Conservation (phyloP, 2,113 vertebrate genomes). For the Chascanopsetta lugubris region DNA sequence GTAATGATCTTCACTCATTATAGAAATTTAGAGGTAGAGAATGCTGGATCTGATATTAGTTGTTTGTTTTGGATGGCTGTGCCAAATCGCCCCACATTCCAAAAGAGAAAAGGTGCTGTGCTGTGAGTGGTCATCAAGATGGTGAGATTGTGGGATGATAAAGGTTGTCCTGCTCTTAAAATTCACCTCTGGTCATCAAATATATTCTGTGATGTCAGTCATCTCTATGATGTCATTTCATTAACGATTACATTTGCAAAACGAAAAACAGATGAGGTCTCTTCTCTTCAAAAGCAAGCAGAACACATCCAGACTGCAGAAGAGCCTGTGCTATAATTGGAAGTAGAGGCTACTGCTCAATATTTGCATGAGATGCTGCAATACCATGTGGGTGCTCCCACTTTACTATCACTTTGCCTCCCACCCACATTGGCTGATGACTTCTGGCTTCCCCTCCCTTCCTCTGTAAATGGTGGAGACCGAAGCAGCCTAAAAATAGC, state of each 20-base stretch:
- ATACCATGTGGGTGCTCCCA: constrained; percentile 71
- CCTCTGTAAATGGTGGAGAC: constrained; percentile 30
- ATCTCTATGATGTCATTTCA: constrained; percentile 7
- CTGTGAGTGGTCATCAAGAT: too few species aligned
- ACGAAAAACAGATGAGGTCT: constrained; percentile 1
- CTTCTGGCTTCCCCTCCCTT: constrained; percentile 24
- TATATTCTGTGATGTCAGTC: constrained; percentile 34
- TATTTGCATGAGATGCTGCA: constrained; percentile 77
- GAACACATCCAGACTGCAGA: constrained; percentile 72
- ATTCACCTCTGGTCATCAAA: too few species aligned
- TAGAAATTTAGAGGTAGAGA: too few species aligned
- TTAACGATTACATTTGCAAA: neutral
- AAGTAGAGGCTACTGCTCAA: constrained; percentile 65
- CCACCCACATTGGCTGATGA: constrained; percentile 40
- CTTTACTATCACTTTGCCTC: constrained; percentile 30
- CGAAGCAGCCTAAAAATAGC: constrained; percentile 27
- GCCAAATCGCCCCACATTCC: too few species aligned
- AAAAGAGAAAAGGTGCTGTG: too few species aligned
- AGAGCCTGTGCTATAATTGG: constrained; percentile 66
- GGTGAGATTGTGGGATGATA: too few species aligned
- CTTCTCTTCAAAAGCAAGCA: constrained; percentile 41
- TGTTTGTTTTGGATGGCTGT: too few species aligned
- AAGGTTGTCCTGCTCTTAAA: too few species aligned
- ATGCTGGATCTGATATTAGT: too few species aligned
- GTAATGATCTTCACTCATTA: too few species aligned